These are phyloP conservation scores for Hydroisotoma schaefferi DNA, from an alignment of 2,888 invertebrate species.

Conservation along the genomic window DNA sequence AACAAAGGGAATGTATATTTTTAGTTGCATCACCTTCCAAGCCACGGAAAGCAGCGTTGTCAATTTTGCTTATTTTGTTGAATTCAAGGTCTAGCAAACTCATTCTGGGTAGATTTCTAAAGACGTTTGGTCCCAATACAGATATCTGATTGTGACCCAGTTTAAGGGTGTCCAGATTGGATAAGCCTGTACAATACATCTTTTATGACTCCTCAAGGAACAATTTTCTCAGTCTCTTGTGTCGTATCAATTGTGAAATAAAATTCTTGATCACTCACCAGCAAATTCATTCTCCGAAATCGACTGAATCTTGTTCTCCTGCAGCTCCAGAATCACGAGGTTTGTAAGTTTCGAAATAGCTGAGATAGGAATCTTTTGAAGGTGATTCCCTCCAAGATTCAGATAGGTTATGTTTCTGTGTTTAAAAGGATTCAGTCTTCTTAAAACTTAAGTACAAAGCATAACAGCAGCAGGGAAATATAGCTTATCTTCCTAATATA, in stretches of 20 bases:
- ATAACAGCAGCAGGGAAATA: not conserved
- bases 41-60: slow-evolving; percentile 80
- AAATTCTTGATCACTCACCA: slow-evolving; percentile 58
- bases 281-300: slow-evolving; percentile 81
- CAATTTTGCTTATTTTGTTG: slow-evolving; percentile 74
- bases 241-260: not conserved
- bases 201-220: not conserved
- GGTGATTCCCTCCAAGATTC: slow-evolving; percentile 79
- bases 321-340: slow-evolving; percentile 80
- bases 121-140: slow-evolving; percentile 74
- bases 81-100: slow-evolving; percentile 86
- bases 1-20: too few relatives aligned
- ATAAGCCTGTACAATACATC: slow-evolving; percentile 61
- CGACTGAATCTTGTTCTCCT: slow-evolving; percentile 73
- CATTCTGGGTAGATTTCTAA: slow-evolving; percentile 72
- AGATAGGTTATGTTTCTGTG: slow-evolving; percentile 69
- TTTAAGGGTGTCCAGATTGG: slow-evolving; percentile 60
- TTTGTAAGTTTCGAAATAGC: slow-evolving; percentile 75
- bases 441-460: not conserved
- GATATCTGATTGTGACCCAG: slow-evolving; percentile 79
- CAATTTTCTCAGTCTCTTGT: not conserved
- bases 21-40: slow-evolving; percentile 80
- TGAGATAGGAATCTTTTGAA: slow-evolving; percentile 72
- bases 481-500: not conserved
- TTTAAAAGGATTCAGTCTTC: not conserved